Evolutionary conservation across 2,113 vertebrate genomes (phyloP), one percentile per base, ranked within the genome.

Genomic region (Abramis brama): DNA sequence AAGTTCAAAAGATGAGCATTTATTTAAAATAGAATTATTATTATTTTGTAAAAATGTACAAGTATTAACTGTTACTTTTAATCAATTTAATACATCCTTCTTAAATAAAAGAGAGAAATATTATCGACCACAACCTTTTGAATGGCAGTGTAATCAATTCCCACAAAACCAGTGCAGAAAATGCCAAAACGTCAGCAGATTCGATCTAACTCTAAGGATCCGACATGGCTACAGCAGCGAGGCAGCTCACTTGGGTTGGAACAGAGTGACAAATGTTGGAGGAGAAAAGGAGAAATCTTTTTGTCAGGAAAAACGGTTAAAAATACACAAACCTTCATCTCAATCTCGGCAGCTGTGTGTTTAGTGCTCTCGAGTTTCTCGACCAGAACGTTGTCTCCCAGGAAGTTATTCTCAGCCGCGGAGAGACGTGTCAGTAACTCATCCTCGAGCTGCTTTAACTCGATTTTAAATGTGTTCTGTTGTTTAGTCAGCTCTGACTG

Each of bases 381-480:
- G 88, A 94, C 88, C 88, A 95, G 88, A 88, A 96, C 91, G 84
- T 91, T 93, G 87, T 94, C 94, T 50, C 27, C 50, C 71, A 96
- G 92, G 88, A 97, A 96, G 93, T 96, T 93, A 85, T 93, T 94
- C 80, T 94, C 92, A 17, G 93, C 92, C 3, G 94, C 94, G 1
- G 94, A 94, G 88, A 97, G 92, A 77, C 91, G 86, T 60, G 91
- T 91, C 78, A 92, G 91, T 88, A 95, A 91, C 92, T 97, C 94
- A 82, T 96, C 94, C 90, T 95, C 95, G 91, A 95, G 92, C 77
- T 95, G 94, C 93, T 95, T 96, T 93, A 97, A 90, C 89, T 96
- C 92, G 60, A 96, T 96, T 95, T 96, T 95, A 92, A 96, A 97
- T 88, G 95, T 91, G 88, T 96, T 96, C 94, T 95, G 95, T 90